Base-by-base conservation (phyloP, 2,888 invertebrate species). In the Dexiosoma caninum region DNA sequence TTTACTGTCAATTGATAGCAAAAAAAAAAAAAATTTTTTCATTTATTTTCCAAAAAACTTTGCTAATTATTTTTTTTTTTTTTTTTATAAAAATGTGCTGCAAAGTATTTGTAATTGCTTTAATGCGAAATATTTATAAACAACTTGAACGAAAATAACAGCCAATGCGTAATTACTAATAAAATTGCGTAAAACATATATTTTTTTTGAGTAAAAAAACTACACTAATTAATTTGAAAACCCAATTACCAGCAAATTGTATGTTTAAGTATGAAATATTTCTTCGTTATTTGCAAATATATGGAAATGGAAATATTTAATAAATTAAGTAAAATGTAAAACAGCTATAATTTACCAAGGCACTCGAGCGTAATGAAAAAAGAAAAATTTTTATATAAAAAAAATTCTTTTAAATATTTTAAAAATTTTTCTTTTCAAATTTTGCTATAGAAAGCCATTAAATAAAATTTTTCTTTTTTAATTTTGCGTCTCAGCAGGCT, bases 151-250 rank as follows among this genome's bases (percentile, higher is more conserved):
- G 19, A 32, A 27, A 14, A 19, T 10, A 55, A 10, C 19, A 55
- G n/a, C 7, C 19, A 30, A 69, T 2, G 59, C 32, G 21, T 57
- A 46, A 70, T 70, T 57, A 37, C 23, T 16, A 44, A 4, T 0
- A 70, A 32, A 57, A 70, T 70, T 70, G 57, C 69, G 35, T 37
- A 70, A 70, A 53, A n/a, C n/a, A 6, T 16, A 27, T 14, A 23
- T 2, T 37, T 42, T 35, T 16, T 49, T 14, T 21, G n/a, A 10
- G 12, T 27, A 40, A 42, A 40, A n/a, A n/a, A n/a, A n/a, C n/a
- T n/a, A n/a, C n/a, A 16, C 9, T 14, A 16, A 21, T 21, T 7
- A 27, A 30, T 49, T 23, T 5, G 21, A 49, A 32, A 32, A 55
- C 32, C 12, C 10, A 21, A 46, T 6, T 46, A 8, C 12, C 10